Percentiles rank a stretch among this genome's conserved stretches.
phyloP scores from a whole-genome alignment of 2,113 vertebrate species.

The Danio rerio region GRCz12tu NC_133198.1:27541001-27541500 shows the following conservation, averaged over 20 bases:
- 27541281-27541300: neutral
- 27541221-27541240: neutral
- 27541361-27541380: neutral
- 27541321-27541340: neutral
- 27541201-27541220: neutral
- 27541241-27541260: neutral
- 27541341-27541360: neutral
- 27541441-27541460: neutral
- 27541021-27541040: constrained; percentile 23
- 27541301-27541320: neutral
- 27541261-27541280: neutral
- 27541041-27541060: constrained; percentile 48
- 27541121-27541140: neutral
- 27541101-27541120: neutral
- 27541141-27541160: neutral
- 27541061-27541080: constrained; percentile 14
- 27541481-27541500: neutral
- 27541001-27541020: constrained; percentile 12
- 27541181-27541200: neutral
- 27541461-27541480: neutral
- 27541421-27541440: neutral
- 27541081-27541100: neutral
- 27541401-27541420: neutral
- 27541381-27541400: neutral
- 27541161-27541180: neutral